Percentiles rank a stretch among this genome's conserved stretches.
These are phyloP conservation scores for chimpanzee (Pan troglodytes) DNA, from an alignment of 2,113 vertebrate species.

Conservation along the genomic window DNA sequence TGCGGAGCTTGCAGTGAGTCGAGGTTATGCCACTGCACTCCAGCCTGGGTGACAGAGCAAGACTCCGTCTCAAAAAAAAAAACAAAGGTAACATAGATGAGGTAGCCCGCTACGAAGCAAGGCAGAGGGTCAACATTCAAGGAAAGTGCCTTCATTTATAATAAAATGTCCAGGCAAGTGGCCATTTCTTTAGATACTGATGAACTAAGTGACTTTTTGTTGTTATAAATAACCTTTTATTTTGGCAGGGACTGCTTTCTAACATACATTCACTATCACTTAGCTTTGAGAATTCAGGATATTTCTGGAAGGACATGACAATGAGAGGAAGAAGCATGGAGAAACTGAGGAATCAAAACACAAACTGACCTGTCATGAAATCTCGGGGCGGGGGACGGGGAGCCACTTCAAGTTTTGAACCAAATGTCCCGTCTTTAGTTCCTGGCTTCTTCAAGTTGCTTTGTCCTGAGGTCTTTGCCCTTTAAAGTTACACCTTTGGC, in stretches of 20 bases:
- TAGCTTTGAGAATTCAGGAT: not conserved
- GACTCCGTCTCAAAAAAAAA: no score
- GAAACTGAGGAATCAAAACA: not conserved
- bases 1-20: fast-evolving
- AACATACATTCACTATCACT: not conserved
- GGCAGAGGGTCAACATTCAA: not conserved
- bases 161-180: not conserved
- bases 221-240: not conserved
- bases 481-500: not conserved
- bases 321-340: not conserved
- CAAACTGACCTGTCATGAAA: not conserved
- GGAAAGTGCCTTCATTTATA: not conserved
- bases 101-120: not conserved
- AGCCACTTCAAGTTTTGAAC: no score
- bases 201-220: not conserved
- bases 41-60: no score
- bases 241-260: not conserved
- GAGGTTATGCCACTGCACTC: no score
- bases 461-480: no score
- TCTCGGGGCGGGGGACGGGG: no score
- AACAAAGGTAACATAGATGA: not conserved
- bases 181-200: not conserved
- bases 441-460: no score
- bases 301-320: not conserved
- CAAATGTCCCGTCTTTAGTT: no score